Evolutionary conservation across 2,797 vertebrate species (phyloP).

Genomic region (Siniperca undulata): DNA sequence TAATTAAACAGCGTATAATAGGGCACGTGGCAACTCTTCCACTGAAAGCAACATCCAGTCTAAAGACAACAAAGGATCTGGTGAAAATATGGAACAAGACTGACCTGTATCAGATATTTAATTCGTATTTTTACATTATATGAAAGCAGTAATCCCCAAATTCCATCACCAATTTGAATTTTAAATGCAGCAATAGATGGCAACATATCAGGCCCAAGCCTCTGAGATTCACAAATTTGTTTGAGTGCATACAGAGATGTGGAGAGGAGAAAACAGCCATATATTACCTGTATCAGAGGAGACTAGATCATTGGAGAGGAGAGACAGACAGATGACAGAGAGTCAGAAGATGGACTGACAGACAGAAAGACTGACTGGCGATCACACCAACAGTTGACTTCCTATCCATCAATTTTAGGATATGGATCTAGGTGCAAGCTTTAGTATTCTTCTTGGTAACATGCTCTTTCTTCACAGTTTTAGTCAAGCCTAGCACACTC

Average conservation of each 20-base stretch:
- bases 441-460: background rate
- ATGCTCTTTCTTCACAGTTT: background rate
- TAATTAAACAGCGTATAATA: background rate
- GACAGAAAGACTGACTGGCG: conserved; percentile 54
- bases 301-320: conserved; percentile 87
- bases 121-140: conserved; percentile 22
- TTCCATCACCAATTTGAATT: conserved; percentile 31
- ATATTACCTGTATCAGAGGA: conserved; percentile 92
- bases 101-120: conserved; percentile 26
- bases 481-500: background rate
- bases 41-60: conserved; percentile 71
- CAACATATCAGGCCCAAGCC: conserved; percentile 44
- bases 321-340: conserved; percentile 84
- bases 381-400: conserved; percentile 46
- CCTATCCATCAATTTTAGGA: background rate
- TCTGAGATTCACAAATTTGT: conserved; percentile 23
- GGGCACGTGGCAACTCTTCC: conserved; percentile 37
- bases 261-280: conserved; percentile 73
- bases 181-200: conserved; percentile 32
- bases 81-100: conserved; percentile 36
- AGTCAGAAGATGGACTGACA: conserved; percentile 75
- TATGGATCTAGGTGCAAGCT: background rate
- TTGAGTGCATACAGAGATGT: conserved; percentile 57
- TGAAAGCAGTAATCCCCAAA: conserved; percentile 21
- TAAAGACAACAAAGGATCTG: conserved; percentile 12